Conservation (phyloP, 2,113 vertebrate species). For the Macrotus californicus region DNA sequence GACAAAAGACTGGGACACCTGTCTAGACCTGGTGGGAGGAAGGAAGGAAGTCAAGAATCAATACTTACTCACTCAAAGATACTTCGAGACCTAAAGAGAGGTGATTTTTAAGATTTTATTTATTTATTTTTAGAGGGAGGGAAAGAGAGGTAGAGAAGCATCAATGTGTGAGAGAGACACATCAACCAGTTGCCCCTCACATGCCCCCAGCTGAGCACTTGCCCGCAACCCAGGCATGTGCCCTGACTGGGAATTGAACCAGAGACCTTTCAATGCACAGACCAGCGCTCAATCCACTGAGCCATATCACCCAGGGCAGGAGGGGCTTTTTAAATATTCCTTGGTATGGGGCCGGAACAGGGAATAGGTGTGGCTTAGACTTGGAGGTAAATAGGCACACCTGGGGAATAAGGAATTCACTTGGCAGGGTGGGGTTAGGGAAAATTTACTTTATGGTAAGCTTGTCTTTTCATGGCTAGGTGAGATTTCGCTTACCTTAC, state of each 20-base stretch:
- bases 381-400: slow-evolving; percentile 27
- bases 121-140: too few species aligned
- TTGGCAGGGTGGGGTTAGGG: not conserved
- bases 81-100: not conserved
- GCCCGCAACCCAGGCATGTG: too few species aligned
- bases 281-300: too few species aligned
- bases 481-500: not conserved
- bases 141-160: too few species aligned
- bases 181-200: too few species aligned
- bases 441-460: not conserved
- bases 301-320: not conserved
- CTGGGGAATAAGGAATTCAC: not conserved
- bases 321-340: not conserved
- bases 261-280: too few species aligned
- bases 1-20: not conserved
- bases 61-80: not conserved
- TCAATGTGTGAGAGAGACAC: too few species aligned
- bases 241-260: too few species aligned
- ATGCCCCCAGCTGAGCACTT: too few species aligned
- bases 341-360: slow-evolving; percentile 1
- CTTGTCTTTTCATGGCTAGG: not conserved
- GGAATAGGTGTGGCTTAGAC: not conserved
- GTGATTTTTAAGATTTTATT: not conserved
- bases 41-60: not conserved
- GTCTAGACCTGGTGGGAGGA: not conserved